Base-by-base conservation (phyloP, 1,140 invertebrate genomes). In the Amyelois transitella region DNA sequence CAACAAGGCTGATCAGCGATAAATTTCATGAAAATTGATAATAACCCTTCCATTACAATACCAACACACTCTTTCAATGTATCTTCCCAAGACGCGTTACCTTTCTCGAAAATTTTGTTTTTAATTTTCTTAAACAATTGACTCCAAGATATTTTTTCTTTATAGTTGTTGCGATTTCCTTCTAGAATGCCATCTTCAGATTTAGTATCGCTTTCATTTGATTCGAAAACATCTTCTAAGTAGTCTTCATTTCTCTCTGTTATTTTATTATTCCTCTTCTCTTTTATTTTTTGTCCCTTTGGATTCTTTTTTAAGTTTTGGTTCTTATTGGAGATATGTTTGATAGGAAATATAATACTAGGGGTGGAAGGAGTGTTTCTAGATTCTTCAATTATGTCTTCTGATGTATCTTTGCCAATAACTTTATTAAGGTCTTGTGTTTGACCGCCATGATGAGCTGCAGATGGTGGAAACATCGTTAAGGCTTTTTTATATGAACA, bases 401-500 rank as follows among this genome's bases (percentile, higher is more conserved):
- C 17, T 7, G 17, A 18, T 18, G 44, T 22, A 47, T 6, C 17
- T 47, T 6, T 10, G 4, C 6, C 12, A 8, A 18, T 7, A 20
- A 4, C 6, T 3, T 18, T 47, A 6, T 47, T 6, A 47, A 18
- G 8, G 17, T 4, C 8, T 47, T 47, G 44, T 20, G 3, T 10
- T 47, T 7, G n/a, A n/a, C n/a, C 18, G 6, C 12, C 18, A 18
- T 47, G 6, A 18, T 8, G 18, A 18, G 6, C 17, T 18, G 44
- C 14, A 8, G 10, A 8, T 14, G 19, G 10, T 14, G 10, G 47
- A 22, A 19, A 6, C 17, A 60, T 24, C 14, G 18, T 38, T 12
- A 54, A 21, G 1, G 64, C 59, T 28, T 53, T 55, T 18, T 43
- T 43, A 55, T 62, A 70, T 3, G 56, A 54, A 43, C 55, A 60